A percentile compares a stretch with the other conserved stretches of the same genome.
phyloP scores from a whole-genome alignment of 1,140 invertebrate genomes.

The Pseudomyrmex pallidus region DNA sequence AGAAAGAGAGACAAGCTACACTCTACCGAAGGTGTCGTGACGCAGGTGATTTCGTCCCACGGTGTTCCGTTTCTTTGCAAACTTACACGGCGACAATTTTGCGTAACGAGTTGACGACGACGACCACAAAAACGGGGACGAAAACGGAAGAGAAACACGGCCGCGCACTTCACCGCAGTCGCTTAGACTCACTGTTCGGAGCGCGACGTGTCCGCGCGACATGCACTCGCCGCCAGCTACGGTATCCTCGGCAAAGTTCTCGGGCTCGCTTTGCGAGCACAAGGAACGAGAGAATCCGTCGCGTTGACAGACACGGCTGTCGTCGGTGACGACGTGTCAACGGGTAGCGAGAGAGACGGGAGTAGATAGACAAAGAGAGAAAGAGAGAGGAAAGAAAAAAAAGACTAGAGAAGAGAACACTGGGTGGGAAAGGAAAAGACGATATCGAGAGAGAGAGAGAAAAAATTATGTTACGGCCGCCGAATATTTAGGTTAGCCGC shows the following conservation, averaged over 20 bases:
- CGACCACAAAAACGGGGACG: slow-evolving; percentile 7
- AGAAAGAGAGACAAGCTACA: slow-evolving; percentile 4
- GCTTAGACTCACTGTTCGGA: slow-evolving; percentile 19
- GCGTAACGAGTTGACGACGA: slow-evolving; percentile 23
- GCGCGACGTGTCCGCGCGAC: slow-evolving; percentile 52
- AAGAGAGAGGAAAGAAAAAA: not conserved
- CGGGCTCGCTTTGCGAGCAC: slow-evolving; percentile 1
- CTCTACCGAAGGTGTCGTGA: slow-evolving; percentile 37
- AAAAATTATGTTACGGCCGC: slow-evolving; percentile 70
- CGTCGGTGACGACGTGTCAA: slow-evolving; percentile 72
- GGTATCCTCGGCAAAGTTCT: slow-evolving; percentile 8
- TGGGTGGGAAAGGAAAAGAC: not conserved
- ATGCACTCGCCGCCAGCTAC: slow-evolving; percentile 27
- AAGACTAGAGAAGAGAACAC: not conserved
- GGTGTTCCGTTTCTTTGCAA: slow-evolving; percentile 26
- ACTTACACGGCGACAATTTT: slow-evolving; percentile 20
- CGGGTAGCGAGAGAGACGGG: slow-evolving; percentile 31
- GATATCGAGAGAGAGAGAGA: slow-evolving; percentile 35
- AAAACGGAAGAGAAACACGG: slow-evolving; percentile 12
- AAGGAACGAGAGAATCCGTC: not conserved
- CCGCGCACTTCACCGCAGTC: slow-evolving; percentile 15
- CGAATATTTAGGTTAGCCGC: slow-evolving; percentile 73
- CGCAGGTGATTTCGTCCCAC: slow-evolving; percentile 33
- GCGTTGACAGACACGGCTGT: slow-evolving; percentile 19
- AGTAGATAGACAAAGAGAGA: not conserved